phyloP scores from a whole-genome alignment of 2,797 vertebrate genomes.

The Ciconia nigra region DNA sequence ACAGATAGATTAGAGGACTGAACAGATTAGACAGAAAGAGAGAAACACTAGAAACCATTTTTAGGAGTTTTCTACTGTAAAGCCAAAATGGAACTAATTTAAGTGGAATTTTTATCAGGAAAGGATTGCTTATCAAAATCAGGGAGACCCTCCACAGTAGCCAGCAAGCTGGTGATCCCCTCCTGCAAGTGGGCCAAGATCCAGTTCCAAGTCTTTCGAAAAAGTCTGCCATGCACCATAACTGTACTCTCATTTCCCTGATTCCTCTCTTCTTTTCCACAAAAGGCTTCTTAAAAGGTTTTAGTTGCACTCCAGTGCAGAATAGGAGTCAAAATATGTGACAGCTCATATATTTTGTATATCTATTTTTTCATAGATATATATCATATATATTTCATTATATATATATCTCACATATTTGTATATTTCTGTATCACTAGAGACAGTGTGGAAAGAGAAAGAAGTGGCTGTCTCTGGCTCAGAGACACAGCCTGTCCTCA shows the following conservation, averaged over 20 bases:
- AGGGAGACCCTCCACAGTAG: neutral
- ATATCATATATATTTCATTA: neutral
- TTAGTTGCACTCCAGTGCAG: neutral
- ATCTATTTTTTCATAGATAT: neutral
- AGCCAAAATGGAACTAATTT: neutral
- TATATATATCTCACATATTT: neutral
- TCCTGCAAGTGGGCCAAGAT: rapidly evolving
- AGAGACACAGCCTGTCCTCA: neutral
- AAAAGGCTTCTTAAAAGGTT: neutral
- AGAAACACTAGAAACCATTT: neutral
- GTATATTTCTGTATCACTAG: neutral
- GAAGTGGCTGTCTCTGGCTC: neutral
- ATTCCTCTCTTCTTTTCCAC: neutral
- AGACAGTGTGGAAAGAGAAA: neutral
- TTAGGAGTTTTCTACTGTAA: neutral
- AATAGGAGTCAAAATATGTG: neutral
- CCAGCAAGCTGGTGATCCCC: neutral
- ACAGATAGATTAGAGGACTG: neutral
- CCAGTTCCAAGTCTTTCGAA: neutral
- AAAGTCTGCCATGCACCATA: neutral
- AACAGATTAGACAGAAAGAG: neutral
- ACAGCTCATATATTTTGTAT: neutral
- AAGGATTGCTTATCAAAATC: neutral
- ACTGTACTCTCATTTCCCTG: neutral
- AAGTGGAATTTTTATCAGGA: neutral